Evolutionary conservation across 2,888 invertebrate species (phyloP).

Genomic region (Dasysyrphus tricinctus): DNA sequence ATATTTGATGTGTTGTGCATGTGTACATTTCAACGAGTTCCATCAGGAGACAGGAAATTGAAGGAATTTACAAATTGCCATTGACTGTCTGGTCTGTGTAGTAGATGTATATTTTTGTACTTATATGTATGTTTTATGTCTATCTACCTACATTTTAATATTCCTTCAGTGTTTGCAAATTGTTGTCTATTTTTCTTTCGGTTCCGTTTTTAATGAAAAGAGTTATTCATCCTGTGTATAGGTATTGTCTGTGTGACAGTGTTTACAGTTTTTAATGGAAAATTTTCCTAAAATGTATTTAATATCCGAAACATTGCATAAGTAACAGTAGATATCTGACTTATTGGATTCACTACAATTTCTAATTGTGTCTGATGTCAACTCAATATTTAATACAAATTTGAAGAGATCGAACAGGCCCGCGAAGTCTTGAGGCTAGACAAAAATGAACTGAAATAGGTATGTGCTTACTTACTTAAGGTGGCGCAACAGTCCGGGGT

Average conservation of each 20-base stretch:
- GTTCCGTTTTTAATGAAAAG: conserved; percentile 45
- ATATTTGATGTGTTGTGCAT: conserved; percentile 15
- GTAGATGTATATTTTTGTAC: background rate
- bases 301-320: background rate
- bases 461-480: too few relatives aligned
- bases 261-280: conserved; percentile 38
- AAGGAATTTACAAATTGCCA: conserved; percentile 63
- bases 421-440: too few relatives aligned
- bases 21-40: conserved; percentile 7
- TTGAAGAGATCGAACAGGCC: too few relatives aligned
- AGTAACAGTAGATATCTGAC: background rate
- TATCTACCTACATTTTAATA: background rate
- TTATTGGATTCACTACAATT: too few relatives aligned
- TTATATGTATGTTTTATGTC: background rate
- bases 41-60: conserved; percentile 62
- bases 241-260: background rate
- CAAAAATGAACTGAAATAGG: too few relatives aligned
- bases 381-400: too few relatives aligned
- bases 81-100: conserved; percentile 42
- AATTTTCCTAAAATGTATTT: conserved; percentile 25
- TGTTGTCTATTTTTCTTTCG: conserved; percentile 7
- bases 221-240: background rate
- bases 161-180: conserved; percentile 32
- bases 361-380: too few relatives aligned
- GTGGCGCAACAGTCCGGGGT: too few relatives aligned